Evolutionary conservation across 1,140 invertebrate species (phyloP), one percentile per base, ranked within the genome.

Genomic region (Drosophila biarmipes): DNA sequence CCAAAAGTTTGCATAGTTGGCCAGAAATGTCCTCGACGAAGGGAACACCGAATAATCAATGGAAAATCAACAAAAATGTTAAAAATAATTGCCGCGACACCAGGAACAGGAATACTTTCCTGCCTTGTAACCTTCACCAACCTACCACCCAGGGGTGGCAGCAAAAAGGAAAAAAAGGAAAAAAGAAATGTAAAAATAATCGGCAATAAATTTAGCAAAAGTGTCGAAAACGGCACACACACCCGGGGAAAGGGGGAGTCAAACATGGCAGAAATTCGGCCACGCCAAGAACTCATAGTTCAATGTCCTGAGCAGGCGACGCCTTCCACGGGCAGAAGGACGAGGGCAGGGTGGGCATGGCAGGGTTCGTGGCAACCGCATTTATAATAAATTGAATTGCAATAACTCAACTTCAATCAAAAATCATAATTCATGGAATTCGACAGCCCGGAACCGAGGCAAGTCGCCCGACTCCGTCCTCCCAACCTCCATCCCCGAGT

Each of bases 341-440:
- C 29, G n/a, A 7, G 3, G 35, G 21, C 0, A 6, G 12, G 8
- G 52, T 14, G 61, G 54, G 29, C 43, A n/a, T 31, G 34, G 57
- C 55, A 58, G 55, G 62, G 80, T 73, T 73, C 67, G 80, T 69
- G 73, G 85, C 85, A 90, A 90, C 77, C 79, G 80, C 86, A 90
- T 90, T 90, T 90, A 90, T 90, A 87, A 90, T 90, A 90, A 90
- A 90, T 90, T 90, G 87, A 89, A 91, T 91, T 74, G 89, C 89
- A 89, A 91, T 91, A 91, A 91, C 84, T 91, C 89, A 91, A 87
- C 89, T 89, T 91, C 89, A 91, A 91, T 91, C 89, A 91, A 91
- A 91, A 91, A 91, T 91, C 89, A 91, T 91, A 91, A 91, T 91
- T 91, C 89, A 91, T 91, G 68, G 53, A 79, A 74, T 80, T 73